Evolutionary conservation across 2,797 vertebrate species (phyloP).

Genomic region (Coreius guichenoti): DNA sequence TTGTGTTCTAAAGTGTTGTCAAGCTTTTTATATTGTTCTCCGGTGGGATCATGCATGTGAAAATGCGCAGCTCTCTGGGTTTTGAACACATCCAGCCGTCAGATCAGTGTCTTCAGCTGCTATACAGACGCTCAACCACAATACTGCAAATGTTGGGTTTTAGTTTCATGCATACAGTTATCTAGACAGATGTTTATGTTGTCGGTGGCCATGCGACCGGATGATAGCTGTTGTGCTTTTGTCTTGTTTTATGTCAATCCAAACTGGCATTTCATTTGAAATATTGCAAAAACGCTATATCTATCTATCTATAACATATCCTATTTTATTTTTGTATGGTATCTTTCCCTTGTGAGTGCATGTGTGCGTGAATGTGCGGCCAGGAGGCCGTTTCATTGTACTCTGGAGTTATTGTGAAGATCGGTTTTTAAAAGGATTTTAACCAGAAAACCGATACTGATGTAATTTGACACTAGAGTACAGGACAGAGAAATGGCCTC

Average conservation of each 20-base stretch:
- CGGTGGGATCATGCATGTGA: too few species aligned
- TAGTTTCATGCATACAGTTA: conserved; percentile 6
- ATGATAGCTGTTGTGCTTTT: conserved; percentile 63
- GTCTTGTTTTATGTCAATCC: conserved; percentile 58
- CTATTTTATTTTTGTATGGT: conserved; percentile 77
- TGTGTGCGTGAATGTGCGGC: conserved; percentile 42
- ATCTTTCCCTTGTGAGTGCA: conserved; percentile 44
- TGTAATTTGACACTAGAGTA: conserved; percentile 78
- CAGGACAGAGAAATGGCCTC: conserved; percentile 66
- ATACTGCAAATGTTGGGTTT: conserved; percentile 28
- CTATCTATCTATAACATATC: conserved; percentile 47
- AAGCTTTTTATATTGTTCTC: background rate
- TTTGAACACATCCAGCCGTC: conserved; percentile 23
- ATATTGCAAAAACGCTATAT: conserved; percentile 40
- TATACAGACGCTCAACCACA: conserved; percentile 13
- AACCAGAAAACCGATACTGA: conserved; percentile 95
- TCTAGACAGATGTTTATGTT: conserved; percentile 38
- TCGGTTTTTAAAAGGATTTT: conserved; percentile 93
- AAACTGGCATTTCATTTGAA: conserved; percentile 47
- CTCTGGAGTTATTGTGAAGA: conserved; percentile 92
- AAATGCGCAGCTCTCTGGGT: background rate
- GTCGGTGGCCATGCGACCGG: conserved; percentile 53
- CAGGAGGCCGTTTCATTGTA: conserved; percentile 70
- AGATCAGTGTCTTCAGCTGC: conserved; percentile 34
- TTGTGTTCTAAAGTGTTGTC: background rate